These are phyloP conservation scores for Physeter macrocephalus DNA, from an alignment of 2,113 vertebrate genomes.

Conservation along the genomic window DNA sequence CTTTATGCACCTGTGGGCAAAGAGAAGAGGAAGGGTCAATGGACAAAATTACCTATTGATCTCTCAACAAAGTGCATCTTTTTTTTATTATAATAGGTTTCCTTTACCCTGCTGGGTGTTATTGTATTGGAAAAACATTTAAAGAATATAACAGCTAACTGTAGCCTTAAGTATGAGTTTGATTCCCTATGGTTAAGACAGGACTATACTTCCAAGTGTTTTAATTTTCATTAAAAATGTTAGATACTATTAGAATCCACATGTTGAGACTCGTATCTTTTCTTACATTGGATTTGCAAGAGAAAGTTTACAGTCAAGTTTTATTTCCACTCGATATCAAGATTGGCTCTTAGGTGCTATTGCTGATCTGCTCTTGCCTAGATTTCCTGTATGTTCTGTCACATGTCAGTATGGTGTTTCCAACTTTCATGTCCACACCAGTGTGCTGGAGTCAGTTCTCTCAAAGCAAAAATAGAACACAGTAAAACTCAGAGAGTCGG, in stretches of 20 bases:
- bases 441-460: background rate
- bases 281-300: background rate
- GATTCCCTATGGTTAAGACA: background rate
- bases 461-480: background rate
- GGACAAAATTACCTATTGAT: conserved; percentile 44
- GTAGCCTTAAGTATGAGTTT: background rate
- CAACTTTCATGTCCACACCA: background rate
- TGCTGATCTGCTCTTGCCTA: background rate
- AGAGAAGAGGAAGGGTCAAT: background rate
- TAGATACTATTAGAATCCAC: background rate
- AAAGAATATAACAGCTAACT: background rate
- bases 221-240: background rate
- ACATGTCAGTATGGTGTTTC: background rate
- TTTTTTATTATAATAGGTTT: conserved; percentile 14
- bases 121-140: conserved; percentile 24
- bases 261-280: background rate
- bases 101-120: background rate
- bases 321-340: background rate
- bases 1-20: background rate
- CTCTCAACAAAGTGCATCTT: background rate
- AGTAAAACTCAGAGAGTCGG: background rate
- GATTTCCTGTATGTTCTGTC: background rate
- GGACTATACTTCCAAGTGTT: background rate
- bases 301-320: background rate
- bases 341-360: background rate